These are phyloP conservation scores for Diplogasteroides magnus DNA, from an alignment of 1,140 invertebrate species.

Conservation along the genomic window DNA sequence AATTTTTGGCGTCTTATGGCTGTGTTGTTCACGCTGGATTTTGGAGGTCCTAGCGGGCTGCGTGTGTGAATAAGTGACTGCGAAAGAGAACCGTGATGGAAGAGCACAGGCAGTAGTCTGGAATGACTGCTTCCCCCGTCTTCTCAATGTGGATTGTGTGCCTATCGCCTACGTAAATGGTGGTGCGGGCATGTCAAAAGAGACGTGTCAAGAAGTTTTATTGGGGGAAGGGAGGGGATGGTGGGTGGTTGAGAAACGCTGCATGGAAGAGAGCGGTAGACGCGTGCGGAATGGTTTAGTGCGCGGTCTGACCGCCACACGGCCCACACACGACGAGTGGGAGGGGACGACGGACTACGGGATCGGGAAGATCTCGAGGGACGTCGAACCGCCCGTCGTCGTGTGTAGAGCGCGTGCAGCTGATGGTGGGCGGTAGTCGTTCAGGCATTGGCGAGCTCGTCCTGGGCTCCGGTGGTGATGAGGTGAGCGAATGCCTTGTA, in stretches of 20 bases:
- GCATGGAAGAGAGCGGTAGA: conserved; percentile 3
- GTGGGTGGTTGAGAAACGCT: not conserved
- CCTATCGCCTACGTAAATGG: not conserved
- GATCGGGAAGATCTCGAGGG: not conserved
- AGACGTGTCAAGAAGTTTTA: not conserved
- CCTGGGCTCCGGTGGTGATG: conserved; percentile 55
- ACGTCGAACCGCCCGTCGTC: not conserved
- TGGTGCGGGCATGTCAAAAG: not conserved
- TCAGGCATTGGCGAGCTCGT: conserved; percentile 53
- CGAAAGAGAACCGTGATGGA: too few species aligned
- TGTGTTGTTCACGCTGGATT: too few species aligned
- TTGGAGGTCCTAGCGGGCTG: too few species aligned
- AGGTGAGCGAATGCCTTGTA: conserved; percentile 56
- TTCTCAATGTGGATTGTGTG: too few species aligned
- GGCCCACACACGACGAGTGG: conserved; percentile 1
- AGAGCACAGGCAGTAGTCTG: too few species aligned
- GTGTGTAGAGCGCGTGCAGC: conserved; percentile 24
- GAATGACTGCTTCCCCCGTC: too few species aligned
- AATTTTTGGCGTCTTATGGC: too few species aligned
- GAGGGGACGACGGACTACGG: not conserved
- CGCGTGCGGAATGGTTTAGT: conserved; percentile 19
- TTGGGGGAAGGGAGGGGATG: not conserved
- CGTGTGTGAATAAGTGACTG: too few species aligned
- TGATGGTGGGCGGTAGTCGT: conserved; percentile 28
- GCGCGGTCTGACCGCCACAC: conserved; percentile 18